phyloP scores from a whole-genome alignment of 2,113 vertebrate species.

The Epinephelus cyanopodus region DNA sequence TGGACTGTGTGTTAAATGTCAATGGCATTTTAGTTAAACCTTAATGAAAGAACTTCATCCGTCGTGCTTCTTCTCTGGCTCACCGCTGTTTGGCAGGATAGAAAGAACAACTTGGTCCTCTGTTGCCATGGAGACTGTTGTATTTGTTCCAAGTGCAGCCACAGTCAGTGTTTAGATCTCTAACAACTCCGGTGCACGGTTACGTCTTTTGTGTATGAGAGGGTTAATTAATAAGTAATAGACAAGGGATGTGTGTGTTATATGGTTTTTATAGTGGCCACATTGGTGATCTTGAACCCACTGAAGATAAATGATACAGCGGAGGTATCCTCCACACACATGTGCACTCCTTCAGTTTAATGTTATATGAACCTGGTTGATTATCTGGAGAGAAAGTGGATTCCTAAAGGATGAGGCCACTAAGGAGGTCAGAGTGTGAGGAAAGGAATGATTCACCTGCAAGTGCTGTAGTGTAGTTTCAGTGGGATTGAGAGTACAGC shows the following conservation, averaged over 20 bases:
- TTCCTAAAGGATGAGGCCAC: constrained; percentile 36
- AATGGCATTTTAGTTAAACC: constrained; percentile 34
- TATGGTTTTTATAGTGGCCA: no score
- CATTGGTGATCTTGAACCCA: not conserved
- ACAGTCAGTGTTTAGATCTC: constrained; percentile 54
- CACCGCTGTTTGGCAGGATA: constrained; percentile 55
- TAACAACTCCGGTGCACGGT: constrained; percentile 44
- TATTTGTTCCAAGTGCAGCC: constrained; percentile 52
- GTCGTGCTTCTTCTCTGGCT: constrained; percentile 47
- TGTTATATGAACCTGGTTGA: constrained; percentile 20
- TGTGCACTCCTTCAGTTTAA: not conserved
- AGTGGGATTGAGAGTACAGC: constrained; percentile 48
- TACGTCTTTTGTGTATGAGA: constrained; percentile 11
- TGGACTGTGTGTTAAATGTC: constrained; percentile 9
- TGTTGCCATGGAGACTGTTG: constrained; percentile 81
- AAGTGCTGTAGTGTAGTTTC: constrained; percentile 37
- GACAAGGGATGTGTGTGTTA: not conserved
- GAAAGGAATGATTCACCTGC: constrained; percentile 47
- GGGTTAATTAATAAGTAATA: constrained; percentile 49
- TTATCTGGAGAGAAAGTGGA: constrained; percentile 29
- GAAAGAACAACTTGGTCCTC: constrained; percentile 64
- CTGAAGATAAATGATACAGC: not conserved
- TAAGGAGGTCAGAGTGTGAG: constrained; percentile 25
- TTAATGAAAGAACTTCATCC: constrained; percentile 66
- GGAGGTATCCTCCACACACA: not conserved